Conservation (phyloP, 2,888 invertebrate genomes). For the Neuroscelio doddi region DNA sequence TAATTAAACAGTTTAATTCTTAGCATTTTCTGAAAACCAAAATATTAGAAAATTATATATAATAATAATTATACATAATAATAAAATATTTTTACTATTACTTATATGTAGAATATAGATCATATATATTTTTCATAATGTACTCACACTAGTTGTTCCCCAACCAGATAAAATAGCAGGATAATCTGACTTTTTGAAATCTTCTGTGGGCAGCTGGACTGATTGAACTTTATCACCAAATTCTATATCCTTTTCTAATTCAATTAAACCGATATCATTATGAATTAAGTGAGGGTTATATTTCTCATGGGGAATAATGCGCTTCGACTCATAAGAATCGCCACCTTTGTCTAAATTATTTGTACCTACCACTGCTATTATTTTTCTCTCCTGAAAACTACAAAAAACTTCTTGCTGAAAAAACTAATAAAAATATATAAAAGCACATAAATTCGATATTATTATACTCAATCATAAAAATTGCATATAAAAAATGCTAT, state of each 20-base stretch:
- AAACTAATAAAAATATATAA: background rate
- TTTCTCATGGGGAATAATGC: conserved; percentile 54
- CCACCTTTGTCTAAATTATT: conserved; percentile 64
- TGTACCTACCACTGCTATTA: conserved; percentile 62
- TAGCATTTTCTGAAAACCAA: too few relatives aligned
- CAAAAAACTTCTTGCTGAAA: conserved; percentile 8
- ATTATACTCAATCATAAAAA: background rate
- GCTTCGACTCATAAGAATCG: conserved; percentile 56
- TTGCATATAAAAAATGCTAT: conserved; percentile 7
- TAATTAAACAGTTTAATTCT: too few relatives aligned
- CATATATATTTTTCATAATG: conserved; percentile 3
- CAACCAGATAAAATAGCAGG: conserved; percentile 66
- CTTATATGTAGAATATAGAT: background rate
- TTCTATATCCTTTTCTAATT: conserved; percentile 59
- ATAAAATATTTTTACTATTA: background rate
- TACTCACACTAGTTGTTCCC: conserved; percentile 65
- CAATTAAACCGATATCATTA: conserved; percentile 66
- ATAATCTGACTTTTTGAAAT: conserved; percentile 61
- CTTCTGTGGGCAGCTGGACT: conserved; percentile 54
- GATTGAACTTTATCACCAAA: conserved; percentile 62
- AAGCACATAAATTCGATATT: background rate
- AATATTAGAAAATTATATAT: too few relatives aligned
- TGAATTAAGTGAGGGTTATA: conserved; percentile 61
- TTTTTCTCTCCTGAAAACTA: conserved; percentile 62
- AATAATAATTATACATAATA: background rate